Evolutionary conservation across 2,888 invertebrate genomes (phyloP).

Genomic region (Mythimna impura): DNA sequence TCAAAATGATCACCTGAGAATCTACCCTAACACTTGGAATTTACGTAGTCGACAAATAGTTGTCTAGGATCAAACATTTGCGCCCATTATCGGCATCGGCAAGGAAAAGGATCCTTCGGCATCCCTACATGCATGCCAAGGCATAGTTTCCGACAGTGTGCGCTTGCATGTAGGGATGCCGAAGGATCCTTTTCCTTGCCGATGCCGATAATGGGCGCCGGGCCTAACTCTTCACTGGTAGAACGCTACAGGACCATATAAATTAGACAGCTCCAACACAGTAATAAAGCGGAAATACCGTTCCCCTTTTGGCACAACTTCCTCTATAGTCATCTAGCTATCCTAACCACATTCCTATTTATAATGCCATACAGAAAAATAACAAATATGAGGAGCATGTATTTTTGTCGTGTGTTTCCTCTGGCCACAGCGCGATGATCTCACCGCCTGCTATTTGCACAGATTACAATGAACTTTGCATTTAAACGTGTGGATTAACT

Average conservation of each 20-base stretch:
- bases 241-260: background rate
- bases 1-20: too few relatives aligned
- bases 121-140: too few relatives aligned
- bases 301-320: slow-evolving; percentile 32
- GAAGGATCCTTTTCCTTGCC: too few relatives aligned
- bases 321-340: slow-evolving; percentile 10
- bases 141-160: too few relatives aligned
- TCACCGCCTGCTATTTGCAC: slow-evolving; percentile 60
- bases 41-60: background rate
- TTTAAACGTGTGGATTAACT: slow-evolving; percentile 29
- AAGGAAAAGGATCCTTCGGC: too few relatives aligned
- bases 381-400: slow-evolving; percentile 23
- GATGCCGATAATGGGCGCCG: too few relatives aligned
- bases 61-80: background rate
- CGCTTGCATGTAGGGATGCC: too few relatives aligned
- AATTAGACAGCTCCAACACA: slow-evolving; percentile 10
- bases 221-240: too few relatives aligned
- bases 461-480: slow-evolving; percentile 64
- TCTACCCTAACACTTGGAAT: background rate
- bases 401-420: slow-evolving; percentile 43
- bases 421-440: slow-evolving; percentile 53
- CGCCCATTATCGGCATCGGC: too few relatives aligned
- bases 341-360: slow-evolving; percentile 3
- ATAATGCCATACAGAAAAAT: slow-evolving; percentile 19
- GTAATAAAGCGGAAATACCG: slow-evolving; percentile 26